phyloP scores from a whole-genome alignment of 1,140 invertebrate genomes.

The Acromyrmex echinatior region DNA sequence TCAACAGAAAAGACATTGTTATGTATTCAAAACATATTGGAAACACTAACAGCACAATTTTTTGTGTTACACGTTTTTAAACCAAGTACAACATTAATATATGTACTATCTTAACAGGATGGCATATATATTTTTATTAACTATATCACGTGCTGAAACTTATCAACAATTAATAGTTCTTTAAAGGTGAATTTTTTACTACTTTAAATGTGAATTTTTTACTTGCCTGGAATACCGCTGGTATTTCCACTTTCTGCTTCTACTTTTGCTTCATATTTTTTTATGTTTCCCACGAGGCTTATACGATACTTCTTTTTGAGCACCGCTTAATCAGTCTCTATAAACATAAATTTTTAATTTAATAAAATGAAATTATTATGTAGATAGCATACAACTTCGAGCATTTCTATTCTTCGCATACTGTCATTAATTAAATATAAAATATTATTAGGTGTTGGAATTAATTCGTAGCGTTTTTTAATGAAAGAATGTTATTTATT shows the following conservation, averaged over 20 bases:
- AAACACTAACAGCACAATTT: background rate
- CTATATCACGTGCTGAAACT: background rate
- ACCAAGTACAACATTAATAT: background rate
- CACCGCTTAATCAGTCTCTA: background rate
- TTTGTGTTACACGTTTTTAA: background rate
- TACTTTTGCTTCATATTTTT: background rate
- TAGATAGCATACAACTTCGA: background rate
- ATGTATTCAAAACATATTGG: slow-evolving; percentile 6
- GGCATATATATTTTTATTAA: slow-evolving; percentile 17
- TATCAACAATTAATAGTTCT: background rate
- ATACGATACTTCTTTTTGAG: background rate
- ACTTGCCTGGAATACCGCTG: background rate
- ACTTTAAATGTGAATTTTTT: background rate
- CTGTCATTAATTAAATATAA: background rate
- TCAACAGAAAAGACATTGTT: background rate
- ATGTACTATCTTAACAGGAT: background rate
- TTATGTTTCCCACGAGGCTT: background rate
- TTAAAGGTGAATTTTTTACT: background rate
- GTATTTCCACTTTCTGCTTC: background rate
- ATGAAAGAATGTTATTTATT: no score
- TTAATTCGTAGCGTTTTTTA: no score
- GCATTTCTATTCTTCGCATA: background rate
- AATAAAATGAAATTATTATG: background rate
- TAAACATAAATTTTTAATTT: background rate
- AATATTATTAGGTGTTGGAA: no score